Conservation (phyloP, 2,888 invertebrate species). For the Stenodema calcarata region DNA sequence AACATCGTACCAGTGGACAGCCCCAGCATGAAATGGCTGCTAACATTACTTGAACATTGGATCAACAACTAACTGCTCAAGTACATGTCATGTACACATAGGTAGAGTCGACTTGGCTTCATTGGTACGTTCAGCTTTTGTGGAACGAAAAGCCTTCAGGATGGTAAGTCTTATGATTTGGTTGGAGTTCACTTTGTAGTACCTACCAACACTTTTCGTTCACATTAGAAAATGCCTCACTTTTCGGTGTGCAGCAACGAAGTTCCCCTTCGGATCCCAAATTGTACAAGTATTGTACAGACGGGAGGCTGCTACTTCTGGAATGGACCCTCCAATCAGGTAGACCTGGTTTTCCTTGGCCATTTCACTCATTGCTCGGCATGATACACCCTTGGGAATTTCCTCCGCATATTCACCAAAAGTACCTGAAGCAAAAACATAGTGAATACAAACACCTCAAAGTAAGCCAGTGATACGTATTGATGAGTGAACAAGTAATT, state of each 20-base stretch:
- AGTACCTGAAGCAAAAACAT: slow-evolving; percentile 67
- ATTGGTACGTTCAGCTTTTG: too few relatives aligned
- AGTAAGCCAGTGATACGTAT: not conserved
- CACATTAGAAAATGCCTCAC: slow-evolving; percentile 61
- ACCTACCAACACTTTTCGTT: not conserved
- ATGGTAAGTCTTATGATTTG: too few relatives aligned
- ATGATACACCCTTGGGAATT: slow-evolving; percentile 79
- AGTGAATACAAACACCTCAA: not conserved
- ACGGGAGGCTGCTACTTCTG: slow-evolving; percentile 73
- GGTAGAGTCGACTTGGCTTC: too few relatives aligned
- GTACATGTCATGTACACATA: too few relatives aligned
- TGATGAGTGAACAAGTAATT: not conserved
- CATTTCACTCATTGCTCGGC: slow-evolving; percentile 67
- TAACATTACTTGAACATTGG: too few relatives aligned
- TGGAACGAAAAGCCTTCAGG: too few relatives aligned
- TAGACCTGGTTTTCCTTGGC: slow-evolving; percentile 79
- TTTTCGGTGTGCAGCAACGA: slow-evolving; percentile 85
- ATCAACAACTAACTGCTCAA: too few relatives aligned
- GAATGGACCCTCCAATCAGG: slow-evolving; percentile 89
- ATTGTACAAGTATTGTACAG: slow-evolving; percentile 89
- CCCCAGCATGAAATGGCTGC: too few relatives aligned
- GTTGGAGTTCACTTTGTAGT: too few relatives aligned
- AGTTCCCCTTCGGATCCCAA: slow-evolving; percentile 77
- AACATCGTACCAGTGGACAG: too few relatives aligned
- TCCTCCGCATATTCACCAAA: slow-evolving; percentile 86